Percentiles rank a stretch among this genome's conserved stretches.
These are phyloP conservation scores for Anoplopoma fimbria DNA, from an alignment of 2,113 vertebrate genomes.

Conservation along the genomic window DNA sequence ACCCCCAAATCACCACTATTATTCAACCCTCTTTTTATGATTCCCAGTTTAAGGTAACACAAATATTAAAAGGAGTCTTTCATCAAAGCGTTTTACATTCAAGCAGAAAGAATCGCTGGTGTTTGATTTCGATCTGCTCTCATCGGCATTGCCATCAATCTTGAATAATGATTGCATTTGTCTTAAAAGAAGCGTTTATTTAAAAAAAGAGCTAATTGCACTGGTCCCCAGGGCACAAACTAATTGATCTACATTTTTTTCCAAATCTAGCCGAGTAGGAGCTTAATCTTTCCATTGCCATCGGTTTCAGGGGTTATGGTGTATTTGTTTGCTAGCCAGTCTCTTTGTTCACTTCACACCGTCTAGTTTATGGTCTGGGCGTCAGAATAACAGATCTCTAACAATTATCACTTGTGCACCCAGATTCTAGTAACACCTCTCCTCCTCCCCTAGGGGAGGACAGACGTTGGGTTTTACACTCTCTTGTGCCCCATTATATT, in stretches of 20 bases:
- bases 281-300: background rate
- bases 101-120: conserved; percentile 27
- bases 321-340: conserved; percentile 30
- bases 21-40: conserved; percentile 47
- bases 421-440: conserved; percentile 73
- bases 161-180: conserved; percentile 21
- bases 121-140: conserved; percentile 26
- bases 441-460: conserved; percentile 63
- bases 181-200: conserved; percentile 34
- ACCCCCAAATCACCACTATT: conserved; percentile 48
- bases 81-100: conserved; percentile 38
- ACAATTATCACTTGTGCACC: conserved; percentile 81
- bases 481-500: conserved; percentile 79
- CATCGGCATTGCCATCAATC: conserved; percentile 20
- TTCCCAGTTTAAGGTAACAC: conserved; percentile 33
- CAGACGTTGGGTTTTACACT: conserved; percentile 71
- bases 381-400: conserved; percentile 76
- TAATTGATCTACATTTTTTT: background rate
- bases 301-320: conserved; percentile 24
- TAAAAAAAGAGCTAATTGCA: background rate
- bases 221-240: background rate
- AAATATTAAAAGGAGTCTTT: conserved; percentile 24
- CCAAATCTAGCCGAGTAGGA: background rate
- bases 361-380: conserved; percentile 49
- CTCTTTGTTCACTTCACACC: conserved; percentile 67